Percentiles rank a stretch among this genome's conserved stretches.
Conservation (phyloP, 2,113 vertebrate genomes). For the Acanthisitta chloris region DNA sequence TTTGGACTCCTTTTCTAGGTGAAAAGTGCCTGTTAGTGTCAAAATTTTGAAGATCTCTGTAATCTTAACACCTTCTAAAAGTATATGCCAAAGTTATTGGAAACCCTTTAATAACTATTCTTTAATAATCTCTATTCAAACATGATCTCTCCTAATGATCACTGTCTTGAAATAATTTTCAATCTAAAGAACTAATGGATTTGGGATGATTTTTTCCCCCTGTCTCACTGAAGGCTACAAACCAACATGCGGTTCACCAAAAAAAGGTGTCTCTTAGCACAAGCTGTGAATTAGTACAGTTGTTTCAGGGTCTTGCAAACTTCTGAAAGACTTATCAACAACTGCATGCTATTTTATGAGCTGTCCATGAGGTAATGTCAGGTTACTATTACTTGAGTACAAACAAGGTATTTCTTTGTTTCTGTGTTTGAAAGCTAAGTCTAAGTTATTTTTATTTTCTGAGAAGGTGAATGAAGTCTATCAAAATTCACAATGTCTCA, state of each 20-base stretch:
- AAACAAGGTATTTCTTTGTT: neutral
- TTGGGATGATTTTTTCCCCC: neutral
- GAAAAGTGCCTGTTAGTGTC: neutral
- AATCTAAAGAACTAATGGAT: neutral
- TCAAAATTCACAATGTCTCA: neutral
- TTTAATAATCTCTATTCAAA: neutral
- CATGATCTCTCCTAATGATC: neutral
- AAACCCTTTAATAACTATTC: neutral
- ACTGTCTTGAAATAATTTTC: neutral
- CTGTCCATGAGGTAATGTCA: neutral
- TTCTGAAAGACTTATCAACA: neutral
- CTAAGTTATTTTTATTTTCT: neutral
- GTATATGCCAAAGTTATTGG: neutral
- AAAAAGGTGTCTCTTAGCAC: neutral
- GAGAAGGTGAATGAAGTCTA: neutral
- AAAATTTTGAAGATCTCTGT: neutral
- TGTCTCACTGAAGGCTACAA: neutral
- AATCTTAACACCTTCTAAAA: neutral
- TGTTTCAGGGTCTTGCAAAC: neutral
- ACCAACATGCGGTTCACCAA: neutral
- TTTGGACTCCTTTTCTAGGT: neutral
- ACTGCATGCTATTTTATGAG: neutral
- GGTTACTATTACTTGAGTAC: neutral
- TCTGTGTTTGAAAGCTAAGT: neutral
- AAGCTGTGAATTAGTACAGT: neutral